Conservation (phyloP, 1,140 invertebrate genomes). For the Subanguina moxae region DNA sequence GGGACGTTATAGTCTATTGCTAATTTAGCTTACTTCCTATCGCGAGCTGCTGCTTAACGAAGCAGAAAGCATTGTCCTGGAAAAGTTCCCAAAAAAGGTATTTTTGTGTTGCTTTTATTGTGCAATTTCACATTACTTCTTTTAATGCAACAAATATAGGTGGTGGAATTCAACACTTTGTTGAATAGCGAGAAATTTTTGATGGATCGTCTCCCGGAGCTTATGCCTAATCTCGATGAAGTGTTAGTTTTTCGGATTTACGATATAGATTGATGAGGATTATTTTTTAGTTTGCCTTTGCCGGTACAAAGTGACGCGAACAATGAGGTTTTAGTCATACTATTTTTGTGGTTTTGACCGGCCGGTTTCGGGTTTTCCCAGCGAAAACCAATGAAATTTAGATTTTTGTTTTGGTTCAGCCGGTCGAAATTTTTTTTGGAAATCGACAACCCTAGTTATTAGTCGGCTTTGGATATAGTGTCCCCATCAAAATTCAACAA, state of each 20-base stretch:
- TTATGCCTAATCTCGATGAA: constrained; percentile 19
- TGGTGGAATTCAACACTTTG: constrained; percentile 33
- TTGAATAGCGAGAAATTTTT: constrained; percentile 31
- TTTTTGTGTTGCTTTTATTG: background rate
- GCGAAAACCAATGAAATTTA: too few relatives aligned
- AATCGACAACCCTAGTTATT: too few relatives aligned
- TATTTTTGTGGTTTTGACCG: constrained; percentile 2
- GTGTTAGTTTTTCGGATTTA: constrained; percentile 11
- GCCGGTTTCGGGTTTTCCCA: too few relatives aligned
- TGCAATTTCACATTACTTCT: too few relatives aligned
- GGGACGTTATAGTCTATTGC: background rate
- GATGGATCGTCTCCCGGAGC: constrained; percentile 24
- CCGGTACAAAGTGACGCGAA: background rate
- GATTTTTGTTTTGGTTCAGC: too few relatives aligned
- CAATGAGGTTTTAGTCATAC: background rate
- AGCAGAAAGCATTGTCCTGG: constrained; percentile 28
- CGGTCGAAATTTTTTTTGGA: background rate
- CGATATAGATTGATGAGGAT: background rate
- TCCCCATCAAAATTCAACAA: too few relatives aligned
- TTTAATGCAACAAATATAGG: constrained; percentile 19
- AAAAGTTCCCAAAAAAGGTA: constrained; percentile 24
- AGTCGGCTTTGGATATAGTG: too few relatives aligned
- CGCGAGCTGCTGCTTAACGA: constrained; percentile 12
- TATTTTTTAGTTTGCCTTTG: background rate
- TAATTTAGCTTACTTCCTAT: constrained; percentile 19